phyloP scores from a whole-genome alignment of 2,888 invertebrate species.

The Barypeithes pellucidus region DNA sequence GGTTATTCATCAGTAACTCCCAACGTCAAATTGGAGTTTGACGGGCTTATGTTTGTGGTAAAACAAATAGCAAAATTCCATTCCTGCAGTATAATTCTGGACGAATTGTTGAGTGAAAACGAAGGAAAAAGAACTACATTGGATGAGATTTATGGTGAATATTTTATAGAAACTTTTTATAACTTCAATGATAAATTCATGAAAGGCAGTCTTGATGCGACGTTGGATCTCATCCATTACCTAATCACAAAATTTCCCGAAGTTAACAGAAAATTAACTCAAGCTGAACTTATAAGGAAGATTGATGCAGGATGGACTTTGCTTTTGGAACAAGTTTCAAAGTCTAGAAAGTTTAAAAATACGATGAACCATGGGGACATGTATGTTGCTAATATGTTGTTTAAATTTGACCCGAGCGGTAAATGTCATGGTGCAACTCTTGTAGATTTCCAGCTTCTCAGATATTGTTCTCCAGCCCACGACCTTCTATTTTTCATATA shows the following conservation, averaged over 20 bases:
- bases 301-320: constrained; percentile 7
- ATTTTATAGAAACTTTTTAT: constrained; percentile 50
- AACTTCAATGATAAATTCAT: background rate
- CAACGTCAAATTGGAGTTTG: constrained; percentile 51
- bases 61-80: constrained; percentile 63
- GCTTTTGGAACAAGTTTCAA: constrained; percentile 53
- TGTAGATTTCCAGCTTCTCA: constrained; percentile 64
- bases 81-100: constrained; percentile 64
- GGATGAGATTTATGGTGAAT: constrained; percentile 60
- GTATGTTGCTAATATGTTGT: constrained; percentile 63
- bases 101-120: constrained; percentile 57
- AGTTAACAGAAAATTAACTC: constrained; percentile 38
- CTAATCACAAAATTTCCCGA: constrained; percentile 50
- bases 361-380: constrained; percentile 65
- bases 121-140: constrained; percentile 56
- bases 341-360: constrained; percentile 67
- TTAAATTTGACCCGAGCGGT: constrained; percentile 57
- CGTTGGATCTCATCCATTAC: constrained; percentile 20
- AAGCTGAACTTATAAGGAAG: constrained; percentile 46
- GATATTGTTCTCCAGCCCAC: constrained; percentile 77
- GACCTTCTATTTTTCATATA: constrained; percentile 72
- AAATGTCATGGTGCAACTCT: constrained; percentile 61
- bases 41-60: constrained; percentile 56
- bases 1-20: constrained; percentile 50
- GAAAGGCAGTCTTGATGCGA: background rate